Evolutionary conservation across 2,888 invertebrate genomes (phyloP).

Genomic region (Dascillus cervinus): DNA sequence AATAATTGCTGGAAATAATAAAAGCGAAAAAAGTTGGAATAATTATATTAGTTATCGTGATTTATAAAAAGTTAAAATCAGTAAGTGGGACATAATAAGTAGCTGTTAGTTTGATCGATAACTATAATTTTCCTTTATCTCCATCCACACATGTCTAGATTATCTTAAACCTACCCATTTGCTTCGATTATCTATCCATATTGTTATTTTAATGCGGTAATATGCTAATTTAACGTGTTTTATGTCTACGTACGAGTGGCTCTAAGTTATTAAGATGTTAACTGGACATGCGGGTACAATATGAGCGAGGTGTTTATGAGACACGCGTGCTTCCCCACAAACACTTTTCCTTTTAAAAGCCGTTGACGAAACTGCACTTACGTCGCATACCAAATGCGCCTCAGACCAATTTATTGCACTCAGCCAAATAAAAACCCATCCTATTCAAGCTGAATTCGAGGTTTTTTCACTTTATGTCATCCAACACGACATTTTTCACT

Average conservation of each 20-base stretch:
- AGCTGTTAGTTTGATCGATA: slow-evolving; percentile 35
- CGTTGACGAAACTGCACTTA: too few species aligned
- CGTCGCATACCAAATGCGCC: too few species aligned
- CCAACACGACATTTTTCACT: too few species aligned
- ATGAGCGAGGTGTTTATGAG: slow-evolving; percentile 8
- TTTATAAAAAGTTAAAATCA: slow-evolving; percentile 22
- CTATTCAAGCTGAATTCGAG: too few species aligned
- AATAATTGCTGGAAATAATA: too few species aligned
- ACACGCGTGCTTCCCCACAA: slow-evolving; percentile 1
- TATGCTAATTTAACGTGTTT: slow-evolving; percentile 26
- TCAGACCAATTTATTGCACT: too few species aligned
- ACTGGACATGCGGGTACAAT: slow-evolving; percentile 10
- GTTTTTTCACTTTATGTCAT: too few species aligned
- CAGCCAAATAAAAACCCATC: too few species aligned
- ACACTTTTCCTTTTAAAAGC: too few species aligned
- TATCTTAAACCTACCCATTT: slow-evolving; percentile 33
- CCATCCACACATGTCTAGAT: slow-evolving; percentile 35
- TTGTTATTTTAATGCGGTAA: slow-evolving; percentile 30
- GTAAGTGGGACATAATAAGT: slow-evolving; percentile 37
- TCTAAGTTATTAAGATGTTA: slow-evolving; percentile 14
- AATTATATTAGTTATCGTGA: slow-evolving; percentile 21
- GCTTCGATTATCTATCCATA: slow-evolving; percentile 32
- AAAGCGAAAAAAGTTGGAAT: too few species aligned
- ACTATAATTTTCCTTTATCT: slow-evolving; percentile 40
- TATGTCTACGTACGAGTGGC: slow-evolving; percentile 9